phyloP scores from a whole-genome alignment of 2,888 invertebrate genomes.

The Sisyra terminalis region DNA sequence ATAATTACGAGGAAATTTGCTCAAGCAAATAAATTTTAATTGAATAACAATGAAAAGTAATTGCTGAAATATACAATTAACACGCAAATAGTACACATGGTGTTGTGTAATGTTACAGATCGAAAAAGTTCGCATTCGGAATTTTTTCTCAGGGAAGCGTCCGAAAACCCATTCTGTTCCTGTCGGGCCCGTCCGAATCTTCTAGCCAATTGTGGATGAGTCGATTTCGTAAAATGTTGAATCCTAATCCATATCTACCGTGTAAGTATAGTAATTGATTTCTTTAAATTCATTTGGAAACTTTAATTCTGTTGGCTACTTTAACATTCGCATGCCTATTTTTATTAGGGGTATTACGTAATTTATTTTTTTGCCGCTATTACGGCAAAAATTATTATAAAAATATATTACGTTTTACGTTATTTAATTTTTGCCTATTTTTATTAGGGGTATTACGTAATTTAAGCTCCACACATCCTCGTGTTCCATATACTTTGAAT shows the following conservation, averaged over 20 bases:
- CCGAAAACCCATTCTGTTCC: conserved; percentile 42
- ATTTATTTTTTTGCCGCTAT: too few relatives aligned
- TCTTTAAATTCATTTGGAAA: too few relatives aligned
- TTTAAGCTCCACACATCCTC: too few relatives aligned
- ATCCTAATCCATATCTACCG: conserved; percentile 24
- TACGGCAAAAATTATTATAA: too few relatives aligned
- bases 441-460: too few relatives aligned
- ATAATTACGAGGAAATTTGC: background rate
- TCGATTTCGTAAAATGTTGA: conserved; percentile 35
- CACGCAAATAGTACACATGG: background rate
- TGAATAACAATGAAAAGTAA: background rate
- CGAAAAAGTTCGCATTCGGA: conserved; percentile 51
- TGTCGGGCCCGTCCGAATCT: conserved; percentile 44
- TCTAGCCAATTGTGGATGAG: conserved; percentile 56
- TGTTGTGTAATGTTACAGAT: conserved; percentile 19
- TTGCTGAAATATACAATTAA: background rate
- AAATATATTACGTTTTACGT: too few relatives aligned
- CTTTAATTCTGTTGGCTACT: too few relatives aligned
- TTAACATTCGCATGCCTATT: too few relatives aligned
- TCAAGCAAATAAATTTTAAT: conserved; percentile 2
- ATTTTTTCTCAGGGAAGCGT: conserved; percentile 39
- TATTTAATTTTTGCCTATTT: too few relatives aligned
- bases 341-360: too few relatives aligned
- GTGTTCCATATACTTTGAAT: too few relatives aligned
- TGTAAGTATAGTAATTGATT: conserved; percentile 20